Conservation (phyloP, 2,797 vertebrate genomes). For the Huso huso region DNA sequence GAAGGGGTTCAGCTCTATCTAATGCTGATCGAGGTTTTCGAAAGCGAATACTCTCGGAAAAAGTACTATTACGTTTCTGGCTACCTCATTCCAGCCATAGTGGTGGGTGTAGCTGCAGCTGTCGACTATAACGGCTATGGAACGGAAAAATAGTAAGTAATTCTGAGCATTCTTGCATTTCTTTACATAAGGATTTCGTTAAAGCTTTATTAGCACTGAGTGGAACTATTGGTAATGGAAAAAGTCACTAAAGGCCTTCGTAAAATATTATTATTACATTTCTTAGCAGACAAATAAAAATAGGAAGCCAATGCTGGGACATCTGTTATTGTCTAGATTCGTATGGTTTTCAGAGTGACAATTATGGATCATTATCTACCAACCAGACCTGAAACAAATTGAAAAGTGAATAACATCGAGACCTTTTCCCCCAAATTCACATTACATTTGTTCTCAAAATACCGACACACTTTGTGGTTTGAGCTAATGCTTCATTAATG, state of each 20-base stretch:
- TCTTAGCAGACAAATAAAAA: too few species aligned
- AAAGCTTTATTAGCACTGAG: not conserved
- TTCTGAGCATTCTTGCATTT: not conserved
- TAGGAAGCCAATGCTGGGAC: not conserved
- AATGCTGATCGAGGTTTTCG: slow-evolving; percentile 97
- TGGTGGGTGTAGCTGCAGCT: slow-evolving; percentile 90
- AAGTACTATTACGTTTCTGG: slow-evolving; percentile 96
- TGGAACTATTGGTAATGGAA: not conserved
- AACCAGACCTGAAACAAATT: slow-evolving; percentile 54
- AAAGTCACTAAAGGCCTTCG: not conserved
- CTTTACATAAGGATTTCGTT: not conserved
- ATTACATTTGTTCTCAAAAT: slow-evolving; percentile 55
- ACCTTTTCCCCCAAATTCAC: slow-evolving; percentile 40
- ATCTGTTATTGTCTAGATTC: not conserved
- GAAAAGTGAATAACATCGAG: slow-evolving; percentile 58
- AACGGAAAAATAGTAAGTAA: slow-evolving; percentile 87
- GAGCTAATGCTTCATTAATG: slow-evolving; percentile 57
- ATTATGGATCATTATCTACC: too few species aligned
- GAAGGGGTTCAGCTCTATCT: slow-evolving; percentile 97
- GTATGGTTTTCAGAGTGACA: too few species aligned
- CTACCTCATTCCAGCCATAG: slow-evolving; percentile 91
- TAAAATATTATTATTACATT: too few species aligned
- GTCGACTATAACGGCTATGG: slow-evolving; percentile 96
- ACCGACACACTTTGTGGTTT: slow-evolving; percentile 55
- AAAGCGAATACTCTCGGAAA: slow-evolving; percentile 97